Conservation (phyloP, 2,888 invertebrate species). For the Philereme transversata region DNA sequence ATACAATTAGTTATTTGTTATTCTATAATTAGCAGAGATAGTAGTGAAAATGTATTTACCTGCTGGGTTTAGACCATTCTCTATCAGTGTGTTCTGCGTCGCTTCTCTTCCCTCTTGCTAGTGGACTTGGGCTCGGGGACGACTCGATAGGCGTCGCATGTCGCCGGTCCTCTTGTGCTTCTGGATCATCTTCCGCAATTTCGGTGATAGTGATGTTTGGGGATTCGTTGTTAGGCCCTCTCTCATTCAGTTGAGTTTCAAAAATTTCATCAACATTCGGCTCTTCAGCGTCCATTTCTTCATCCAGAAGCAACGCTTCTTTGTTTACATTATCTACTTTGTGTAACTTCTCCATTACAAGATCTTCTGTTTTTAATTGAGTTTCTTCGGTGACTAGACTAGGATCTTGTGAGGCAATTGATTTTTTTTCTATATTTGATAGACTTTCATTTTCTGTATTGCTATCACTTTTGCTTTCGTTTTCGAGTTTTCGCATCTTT, state of each 20-base stretch:
- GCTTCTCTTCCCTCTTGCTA: conserved; percentile 54
- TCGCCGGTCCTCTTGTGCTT: conserved; percentile 49
- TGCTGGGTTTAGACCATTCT: conserved; percentile 80
- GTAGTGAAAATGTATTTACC: conserved; percentile 58
- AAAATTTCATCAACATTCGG: conserved; percentile 75
- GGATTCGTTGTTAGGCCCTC: conserved; percentile 62
- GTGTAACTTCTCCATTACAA: conserved; percentile 76
- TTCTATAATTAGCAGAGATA: conserved; percentile 1
- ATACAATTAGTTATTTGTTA: conserved; percentile 33
- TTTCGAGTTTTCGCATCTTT: conserved; percentile 51
- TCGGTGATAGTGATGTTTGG: conserved; percentile 80
- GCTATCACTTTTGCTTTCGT: conserved; percentile 58
- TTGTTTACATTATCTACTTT: conserved; percentile 61
- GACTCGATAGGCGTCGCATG: conserved; percentile 68
- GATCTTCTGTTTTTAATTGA: conserved; percentile 65
- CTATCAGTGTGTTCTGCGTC: conserved; percentile 55
- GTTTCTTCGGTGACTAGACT: conserved; percentile 72
- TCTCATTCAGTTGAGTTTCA: conserved; percentile 71
- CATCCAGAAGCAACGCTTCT: conserved; percentile 67
- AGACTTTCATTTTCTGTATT: conserved; percentile 77
- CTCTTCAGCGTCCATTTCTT: conserved; percentile 72
- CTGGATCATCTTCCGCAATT: conserved; percentile 70
- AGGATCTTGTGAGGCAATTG: conserved; percentile 75
- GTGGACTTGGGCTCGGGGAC: conserved; percentile 74
- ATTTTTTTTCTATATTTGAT: conserved; percentile 65